These are phyloP conservation scores for Cyanoramphus novaezelandiae DNA, from an alignment of 2,113 vertebrate species.

Conservation along the genomic window DNA sequence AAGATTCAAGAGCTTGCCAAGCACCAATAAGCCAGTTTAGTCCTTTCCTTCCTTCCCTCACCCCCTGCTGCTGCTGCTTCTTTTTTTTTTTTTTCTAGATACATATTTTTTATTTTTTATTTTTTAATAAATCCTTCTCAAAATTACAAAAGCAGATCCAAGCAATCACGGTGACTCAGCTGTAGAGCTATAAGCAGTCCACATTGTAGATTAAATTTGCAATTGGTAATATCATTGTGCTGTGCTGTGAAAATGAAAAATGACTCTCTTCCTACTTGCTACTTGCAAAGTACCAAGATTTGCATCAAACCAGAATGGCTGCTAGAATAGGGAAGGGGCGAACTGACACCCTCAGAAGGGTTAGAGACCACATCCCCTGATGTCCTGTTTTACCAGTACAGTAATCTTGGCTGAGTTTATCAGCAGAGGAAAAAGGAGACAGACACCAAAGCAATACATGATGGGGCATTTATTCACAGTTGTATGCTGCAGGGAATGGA, in stretches of 20 bases:
- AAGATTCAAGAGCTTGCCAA: conserved; percentile 8
- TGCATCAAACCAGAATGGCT: background rate
- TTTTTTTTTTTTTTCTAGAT: too few relatives aligned
- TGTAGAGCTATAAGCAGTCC: background rate
- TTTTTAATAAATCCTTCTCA: background rate
- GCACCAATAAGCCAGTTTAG: background rate
- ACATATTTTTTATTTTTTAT: background rate
- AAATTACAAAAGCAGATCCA: background rate
- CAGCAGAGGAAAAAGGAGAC: background rate
- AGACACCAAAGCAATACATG: background rate
- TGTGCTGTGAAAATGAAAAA: background rate
- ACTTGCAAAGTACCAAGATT: background rate
- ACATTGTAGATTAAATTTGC: conserved; percentile 3
- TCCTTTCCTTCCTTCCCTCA: background rate
- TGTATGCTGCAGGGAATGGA: background rate
- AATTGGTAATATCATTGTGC: background rate
- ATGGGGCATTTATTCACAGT: background rate
- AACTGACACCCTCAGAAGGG: background rate
- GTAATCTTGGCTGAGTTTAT: background rate
- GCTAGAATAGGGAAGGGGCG: background rate
- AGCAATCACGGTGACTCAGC: conserved; percentile 11
- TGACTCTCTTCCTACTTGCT: background rate
- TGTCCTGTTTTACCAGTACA: background rate
- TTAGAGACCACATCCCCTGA: background rate
- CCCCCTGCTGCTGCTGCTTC: background rate